These are phyloP conservation scores for Tribolium freemani DNA, from an alignment of 2,888 invertebrate genomes.

Conservation along the genomic window DNA sequence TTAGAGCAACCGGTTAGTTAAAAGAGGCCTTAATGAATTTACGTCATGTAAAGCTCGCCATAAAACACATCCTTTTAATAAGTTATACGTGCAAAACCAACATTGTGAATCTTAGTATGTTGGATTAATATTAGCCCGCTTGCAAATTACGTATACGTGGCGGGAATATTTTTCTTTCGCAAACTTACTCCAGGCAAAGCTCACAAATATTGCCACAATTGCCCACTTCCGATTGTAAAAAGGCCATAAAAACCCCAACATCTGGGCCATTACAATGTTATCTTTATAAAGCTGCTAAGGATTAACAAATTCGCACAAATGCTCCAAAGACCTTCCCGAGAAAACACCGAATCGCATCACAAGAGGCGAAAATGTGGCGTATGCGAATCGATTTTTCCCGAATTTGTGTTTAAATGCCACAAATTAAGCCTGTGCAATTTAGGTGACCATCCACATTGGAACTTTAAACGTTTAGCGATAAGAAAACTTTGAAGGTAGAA, in stretches of 20 bases:
- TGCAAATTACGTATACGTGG: conserved; percentile 34
- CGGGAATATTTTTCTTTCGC: conserved; percentile 18
- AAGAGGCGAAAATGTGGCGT: background rate
- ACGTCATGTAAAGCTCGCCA: conserved; percentile 19
- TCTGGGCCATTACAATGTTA: conserved; percentile 39
- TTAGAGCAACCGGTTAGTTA: conserved; percentile 23
- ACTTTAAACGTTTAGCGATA: conserved; percentile 34
- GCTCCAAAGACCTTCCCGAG: conserved; percentile 29
- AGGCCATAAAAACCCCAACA: conserved; percentile 21
- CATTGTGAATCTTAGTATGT: conserved; percentile 22
- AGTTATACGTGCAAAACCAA: conserved; percentile 35
- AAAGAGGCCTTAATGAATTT: conserved; percentile 35
- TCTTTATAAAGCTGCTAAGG: conserved; percentile 38
- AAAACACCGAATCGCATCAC: conserved; percentile 8
- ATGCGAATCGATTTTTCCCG: conserved; percentile 10
- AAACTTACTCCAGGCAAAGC: background rate
- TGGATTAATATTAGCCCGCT: conserved; percentile 14
- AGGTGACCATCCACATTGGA: conserved; percentile 26
- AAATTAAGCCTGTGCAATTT: background rate
- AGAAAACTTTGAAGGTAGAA: conserved; percentile 20
- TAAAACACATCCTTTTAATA: conserved; percentile 40
- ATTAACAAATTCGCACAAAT: conserved; percentile 41
- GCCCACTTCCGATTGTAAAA: conserved; percentile 35
- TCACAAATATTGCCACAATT: conserved; percentile 5
- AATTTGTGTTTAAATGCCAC: background rate